Evolutionary conservation across 2,113 vertebrate genomes (phyloP).

Genomic region (Caretta caretta): DNA sequence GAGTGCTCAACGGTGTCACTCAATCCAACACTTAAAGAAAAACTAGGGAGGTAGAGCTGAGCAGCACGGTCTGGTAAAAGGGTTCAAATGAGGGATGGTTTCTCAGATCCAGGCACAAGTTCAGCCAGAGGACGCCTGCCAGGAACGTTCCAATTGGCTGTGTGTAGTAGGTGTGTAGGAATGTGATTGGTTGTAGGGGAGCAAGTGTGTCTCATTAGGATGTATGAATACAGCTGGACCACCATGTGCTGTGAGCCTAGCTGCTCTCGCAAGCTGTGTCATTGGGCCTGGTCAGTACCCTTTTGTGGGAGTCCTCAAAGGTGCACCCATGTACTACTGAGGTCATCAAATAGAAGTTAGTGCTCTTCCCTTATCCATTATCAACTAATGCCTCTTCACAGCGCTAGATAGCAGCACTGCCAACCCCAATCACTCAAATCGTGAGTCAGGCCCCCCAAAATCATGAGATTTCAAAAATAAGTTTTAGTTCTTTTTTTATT

Average conservation of each 20-base stretch:
- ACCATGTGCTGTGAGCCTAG: rapidly evolving
- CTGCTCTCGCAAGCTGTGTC: not conserved
- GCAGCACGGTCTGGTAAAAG: not conserved
- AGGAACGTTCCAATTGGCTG: not conserved
- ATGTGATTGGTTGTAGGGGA: not conserved
- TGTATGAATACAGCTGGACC: not conserved
- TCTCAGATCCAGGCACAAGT: not conserved
- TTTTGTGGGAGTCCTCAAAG: rapidly evolving
- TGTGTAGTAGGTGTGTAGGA: not conserved
- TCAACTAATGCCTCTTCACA: not conserved
- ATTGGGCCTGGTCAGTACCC: not conserved
- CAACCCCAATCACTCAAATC: not conserved
- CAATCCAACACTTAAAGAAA: not conserved
- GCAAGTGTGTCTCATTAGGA: rapidly evolving
- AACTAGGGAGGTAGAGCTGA: rapidly evolving
- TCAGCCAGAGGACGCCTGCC: not conserved
- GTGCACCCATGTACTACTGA: not conserved
- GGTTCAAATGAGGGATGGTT: not conserved
- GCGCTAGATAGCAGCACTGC: not conserved
- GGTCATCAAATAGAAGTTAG: no score
- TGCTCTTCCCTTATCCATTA: not conserved
- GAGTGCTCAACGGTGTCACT: not conserved
- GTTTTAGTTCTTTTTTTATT: not conserved
- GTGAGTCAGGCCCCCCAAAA: rapidly evolving
- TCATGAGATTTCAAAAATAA: not conserved